Conservation (phyloP, 2,888 invertebrate species). For the Schrankia costaestrigalis region DNA sequence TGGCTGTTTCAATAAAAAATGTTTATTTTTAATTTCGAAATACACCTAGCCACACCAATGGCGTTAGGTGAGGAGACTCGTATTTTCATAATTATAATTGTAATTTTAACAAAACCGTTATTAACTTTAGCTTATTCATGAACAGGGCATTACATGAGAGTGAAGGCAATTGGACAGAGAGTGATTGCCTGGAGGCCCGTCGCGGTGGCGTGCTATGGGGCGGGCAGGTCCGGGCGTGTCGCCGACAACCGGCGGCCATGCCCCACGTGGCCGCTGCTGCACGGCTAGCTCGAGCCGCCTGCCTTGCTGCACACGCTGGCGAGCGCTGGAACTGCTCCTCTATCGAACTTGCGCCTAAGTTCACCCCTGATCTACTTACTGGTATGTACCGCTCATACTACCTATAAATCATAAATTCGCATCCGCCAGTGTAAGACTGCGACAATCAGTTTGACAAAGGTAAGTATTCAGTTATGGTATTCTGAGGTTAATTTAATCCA, state of each 20-base stretch:
- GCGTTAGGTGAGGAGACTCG: too few relatives aligned
- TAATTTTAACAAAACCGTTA: conserved; percentile 5
- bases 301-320: conserved; percentile 85
- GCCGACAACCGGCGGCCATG: conserved; percentile 85
- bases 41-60: too few relatives aligned
- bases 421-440: too few relatives aligned
- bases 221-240: conserved; percentile 83
- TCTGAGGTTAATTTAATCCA: too few relatives aligned
- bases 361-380: conserved; percentile 88
- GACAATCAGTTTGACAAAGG: too few relatives aligned
- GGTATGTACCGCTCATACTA: conserved; percentile 68
- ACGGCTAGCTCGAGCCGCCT: conserved; percentile 83
- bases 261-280: conserved; percentile 88
- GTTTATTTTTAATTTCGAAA: too few relatives aligned
- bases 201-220: conserved; percentile 79
- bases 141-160: conserved; percentile 65
- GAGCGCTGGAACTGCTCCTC: conserved; percentile 93
- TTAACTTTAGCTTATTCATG: neutral
- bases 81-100: too few relatives aligned
- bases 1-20: conserved; percentile 25
- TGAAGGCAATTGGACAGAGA: conserved; percentile 74
- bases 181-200: conserved; percentile 63
- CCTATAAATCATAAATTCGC: too few relatives aligned
- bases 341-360: conserved; percentile 84
- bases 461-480: too few relatives aligned